phyloP scores from a whole-genome alignment of 2,888 invertebrate genomes.

The Adineta ricciae region DNA sequence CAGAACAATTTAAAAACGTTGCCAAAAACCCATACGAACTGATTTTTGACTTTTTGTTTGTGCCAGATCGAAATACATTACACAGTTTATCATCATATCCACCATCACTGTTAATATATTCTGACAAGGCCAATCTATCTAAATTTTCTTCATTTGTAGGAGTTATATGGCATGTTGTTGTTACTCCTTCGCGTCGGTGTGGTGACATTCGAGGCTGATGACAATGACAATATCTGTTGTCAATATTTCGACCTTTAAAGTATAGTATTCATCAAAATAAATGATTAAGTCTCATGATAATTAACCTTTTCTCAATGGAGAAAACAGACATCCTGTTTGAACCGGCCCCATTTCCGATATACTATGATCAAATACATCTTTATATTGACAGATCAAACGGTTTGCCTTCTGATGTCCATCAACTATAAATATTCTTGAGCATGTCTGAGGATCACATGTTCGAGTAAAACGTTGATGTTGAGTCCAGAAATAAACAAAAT shows the following conservation, averaged over 20 bases:
- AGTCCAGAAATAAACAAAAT: background rate
- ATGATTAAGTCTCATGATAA: too few relatives aligned
- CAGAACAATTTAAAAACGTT: background rate
- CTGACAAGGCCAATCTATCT: background rate
- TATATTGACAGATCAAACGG: background rate
- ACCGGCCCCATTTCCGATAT: background rate
- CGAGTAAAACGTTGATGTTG: background rate
- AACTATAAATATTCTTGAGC: background rate
- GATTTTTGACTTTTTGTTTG: background rate
- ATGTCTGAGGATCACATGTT: background rate
- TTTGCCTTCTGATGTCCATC: background rate
- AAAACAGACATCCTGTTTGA: background rate
- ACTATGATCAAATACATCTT: background rate
- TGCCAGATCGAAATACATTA: background rate
- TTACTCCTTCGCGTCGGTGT: background rate
- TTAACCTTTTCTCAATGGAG: background rate
- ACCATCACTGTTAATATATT: background rate
- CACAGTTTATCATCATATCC: background rate
- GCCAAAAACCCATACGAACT: background rate
- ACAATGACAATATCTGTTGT: background rate
- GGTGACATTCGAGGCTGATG: background rate
- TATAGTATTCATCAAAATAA: too few relatives aligned
- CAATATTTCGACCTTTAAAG: background rate
- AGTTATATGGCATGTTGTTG: background rate
- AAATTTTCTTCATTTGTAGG: background rate